Base-by-base conservation (phyloP, 2,797 vertebrate species). In the Lagocephalus sceleratus region DNA sequence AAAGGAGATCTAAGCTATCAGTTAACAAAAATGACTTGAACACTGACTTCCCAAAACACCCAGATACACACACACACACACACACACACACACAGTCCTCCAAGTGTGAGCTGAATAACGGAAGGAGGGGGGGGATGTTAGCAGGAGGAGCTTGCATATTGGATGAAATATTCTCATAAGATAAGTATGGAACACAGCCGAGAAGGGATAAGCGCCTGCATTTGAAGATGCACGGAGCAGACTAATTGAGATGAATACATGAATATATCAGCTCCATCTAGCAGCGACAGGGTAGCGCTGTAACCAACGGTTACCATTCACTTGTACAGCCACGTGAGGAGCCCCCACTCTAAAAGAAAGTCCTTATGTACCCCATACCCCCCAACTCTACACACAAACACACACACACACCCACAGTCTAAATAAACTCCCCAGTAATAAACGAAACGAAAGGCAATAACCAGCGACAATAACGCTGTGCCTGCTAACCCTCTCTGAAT, bases 211-310 rank as follows among this genome's bases (percentile, higher is more conserved):
- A 85, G 82, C 75, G 83, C 76, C 81, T 84, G 85, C 69, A 58
- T 81, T 81, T 71, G 85, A 75, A 83, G 81, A 79, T 70, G 76
- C 75, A 71, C 62, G 41, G 63, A 63, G 76, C 66, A 43, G 76
- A 82, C 86, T 88, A 87, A 88, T 87, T 87, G 83, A 87, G 87
- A 87, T 78, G 86, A 87, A 89, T 87, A 88, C 77, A 88, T 88
- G 86, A 89, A 88, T 88, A 87, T 83, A 87, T 85, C 78, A 83
- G 75, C 81, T 82, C 79, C 82, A 85, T 84, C 83, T 73, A 47
- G 65, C 66, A 66, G 70, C 49, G 63, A 47, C 26, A 56, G 72
- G 19, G 66, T 73, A 79, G 71, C 56, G 79, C 64, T 40, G 85
- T 88, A 83, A 81, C 87, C 87, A 85, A 72, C 78, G 82, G 85